Evolutionary conservation across 37 sponge, comb jelly and placozoan genomes (phyloP), one percentile per base, ranked within the genome.

Genomic region (Aplysina aerophoba): DNA sequence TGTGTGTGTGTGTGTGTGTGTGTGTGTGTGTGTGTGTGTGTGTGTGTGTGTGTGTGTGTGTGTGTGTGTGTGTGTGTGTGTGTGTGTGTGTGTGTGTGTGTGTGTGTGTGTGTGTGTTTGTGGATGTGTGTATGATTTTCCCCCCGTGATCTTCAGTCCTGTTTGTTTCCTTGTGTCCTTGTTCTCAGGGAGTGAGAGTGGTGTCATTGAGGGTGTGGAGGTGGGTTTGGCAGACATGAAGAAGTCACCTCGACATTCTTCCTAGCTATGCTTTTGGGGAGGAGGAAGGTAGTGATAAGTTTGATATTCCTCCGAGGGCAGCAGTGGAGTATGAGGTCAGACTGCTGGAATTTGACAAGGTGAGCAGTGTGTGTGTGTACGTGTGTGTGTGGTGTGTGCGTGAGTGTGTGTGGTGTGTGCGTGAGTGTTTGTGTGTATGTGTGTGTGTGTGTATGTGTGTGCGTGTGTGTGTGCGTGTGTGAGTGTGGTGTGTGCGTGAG

Each of bases 181-280:
- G 22, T 19, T 21, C 24, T 21, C 59, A 96, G 96, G 97, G 5
- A 50, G 53, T 44, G 92, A 89, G 56, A n/a, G 62, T 4, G 81
- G 75, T 34, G 25, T 96, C 5, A 17, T 94, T 27, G 62, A 65
- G 5, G 91, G 89, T 4, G 81, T 98, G 34, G 98, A 98, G 88
- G 65, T 71, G 40, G 98, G 91, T 25, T 79, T 98, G 31, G 87
- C 81, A 41, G 86, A 92, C 73, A 96, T 98, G 96, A 96, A 90
- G 88, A 81, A 72, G 31, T 13, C 36, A 24, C 39, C 24, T 98
- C 33, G 69, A 82, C 35, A 84, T 98, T 58, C 83, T 83, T 60
- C 81, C 96, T 55, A 24, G 69, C 39, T 94, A 96, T 78, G 95
- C 77, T 31, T 92, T 61, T 59, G 97, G 95, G 13, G 84, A 84